Base-by-base conservation (phyloP, 2,113 vertebrate species). In the Zosterops pallidus region DNA sequence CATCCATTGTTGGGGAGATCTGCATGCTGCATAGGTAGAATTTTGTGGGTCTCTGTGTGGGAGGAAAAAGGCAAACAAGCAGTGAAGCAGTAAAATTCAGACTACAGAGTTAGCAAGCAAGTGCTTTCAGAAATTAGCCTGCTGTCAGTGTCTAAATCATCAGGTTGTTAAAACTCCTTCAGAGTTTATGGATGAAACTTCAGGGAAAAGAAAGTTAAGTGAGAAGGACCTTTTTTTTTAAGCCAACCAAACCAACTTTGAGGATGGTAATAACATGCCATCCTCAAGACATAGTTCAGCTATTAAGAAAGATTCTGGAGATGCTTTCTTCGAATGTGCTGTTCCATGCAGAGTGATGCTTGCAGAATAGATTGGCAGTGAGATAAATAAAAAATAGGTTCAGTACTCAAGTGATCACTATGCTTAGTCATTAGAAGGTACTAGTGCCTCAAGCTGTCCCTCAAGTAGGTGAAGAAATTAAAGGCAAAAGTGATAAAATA, bases 331-430 rank as follows among this genome's bases (percentile, higher is more conserved):
- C 4, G 72, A 23, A 57, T 64, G 11, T 3, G 4, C 5, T 69
- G 1, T 23, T 92, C 18, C 5, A 2, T 8, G 3, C 39, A 53
- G 7, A 19, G 4, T 67, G 15, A 12, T 76, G 20, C 15, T 75
- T 80, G 59, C 46, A 74, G 49, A 69, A 60, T 31, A 60, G 23
- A 20, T 57, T 18, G 0, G 3, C 39, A 69, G 15, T 55, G 47
- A 83, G 35, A 10, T 31, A 60, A n/a, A 46, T 65, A 25, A 86
- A 69, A 60, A 37, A 9, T 12, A 46, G 5, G 3, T 76, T 80
- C 28, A 33, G 11, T 46, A 29, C 65, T 57, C 12, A 4, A 2
- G 0, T n/a, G 46, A 33, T 4, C 31, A 35, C 2, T 1, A 4
- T 68, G 11, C 7, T 79, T 85, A 44, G 19, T 59, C 15, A 9